phyloP scores from a whole-genome alignment of 2,888 invertebrate species.

The Acholoe squamosa region DNA sequence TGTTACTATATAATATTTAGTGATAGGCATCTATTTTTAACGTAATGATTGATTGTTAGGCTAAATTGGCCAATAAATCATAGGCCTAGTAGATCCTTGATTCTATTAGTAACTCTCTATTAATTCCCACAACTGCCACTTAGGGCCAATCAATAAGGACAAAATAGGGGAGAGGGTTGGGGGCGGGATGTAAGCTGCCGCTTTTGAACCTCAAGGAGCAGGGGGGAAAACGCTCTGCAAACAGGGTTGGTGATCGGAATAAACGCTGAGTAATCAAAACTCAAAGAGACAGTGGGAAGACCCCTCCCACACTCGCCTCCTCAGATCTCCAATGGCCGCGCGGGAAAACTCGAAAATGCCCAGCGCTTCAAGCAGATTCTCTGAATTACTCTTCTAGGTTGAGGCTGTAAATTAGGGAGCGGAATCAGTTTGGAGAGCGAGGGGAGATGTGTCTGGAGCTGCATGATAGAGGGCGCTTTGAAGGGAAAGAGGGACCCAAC shows the following conservation, averaged over 20 bases:
- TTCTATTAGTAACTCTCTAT: background rate
- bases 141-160: background rate
- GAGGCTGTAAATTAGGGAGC: background rate
- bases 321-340: background rate
- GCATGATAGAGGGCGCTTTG: background rate
- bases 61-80: too few relatives aligned
- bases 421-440: background rate
- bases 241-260: background rate
- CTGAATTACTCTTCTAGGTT: background rate
- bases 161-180: background rate
- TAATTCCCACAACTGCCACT: background rate
- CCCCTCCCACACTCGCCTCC: too few relatives aligned
- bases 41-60: too few relatives aligned
- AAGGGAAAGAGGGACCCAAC: background rate
- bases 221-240: background rate
- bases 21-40: too few relatives aligned
- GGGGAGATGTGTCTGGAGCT: background rate
- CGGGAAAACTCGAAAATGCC: background rate
- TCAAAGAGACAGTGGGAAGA: background rate
- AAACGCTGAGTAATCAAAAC: constrained; percentile 2
- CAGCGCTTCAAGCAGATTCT: background rate
- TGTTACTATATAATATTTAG: too few relatives aligned
- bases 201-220: background rate
- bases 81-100: too few relatives aligned
- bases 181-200: too few relatives aligned